These are phyloP conservation scores for Chrysotoxum bicinctum DNA, from an alignment of 2,888 invertebrate genomes.

Conservation along the genomic window DNA sequence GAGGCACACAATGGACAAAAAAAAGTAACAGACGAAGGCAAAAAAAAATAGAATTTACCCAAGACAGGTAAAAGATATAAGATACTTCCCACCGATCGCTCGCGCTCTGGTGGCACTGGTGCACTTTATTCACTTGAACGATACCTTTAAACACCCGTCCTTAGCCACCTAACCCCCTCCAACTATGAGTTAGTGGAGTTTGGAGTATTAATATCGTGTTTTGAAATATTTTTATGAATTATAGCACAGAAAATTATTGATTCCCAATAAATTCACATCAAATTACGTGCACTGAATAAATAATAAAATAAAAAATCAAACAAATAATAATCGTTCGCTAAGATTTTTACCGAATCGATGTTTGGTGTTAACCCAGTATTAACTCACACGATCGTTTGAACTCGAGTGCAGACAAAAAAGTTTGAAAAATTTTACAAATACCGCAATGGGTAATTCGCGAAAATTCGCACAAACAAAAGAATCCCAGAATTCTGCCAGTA, in stretches of 20 bases:
- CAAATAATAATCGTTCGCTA: not conserved
- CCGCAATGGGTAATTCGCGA: conserved; percentile 16
- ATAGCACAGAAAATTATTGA: conserved; percentile 56
- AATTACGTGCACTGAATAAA: conserved; percentile 54
- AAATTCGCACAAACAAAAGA: conserved; percentile 25
- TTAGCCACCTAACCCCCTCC: not conserved
- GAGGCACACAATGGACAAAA: conserved; percentile 66
- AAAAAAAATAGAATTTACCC: conserved; percentile 26
- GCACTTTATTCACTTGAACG: conserved; percentile 66
- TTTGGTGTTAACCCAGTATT: conserved; percentile 11
- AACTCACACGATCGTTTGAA: not conserved
- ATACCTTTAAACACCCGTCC: conserved; percentile 52
- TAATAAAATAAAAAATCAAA: conserved; percentile 13
- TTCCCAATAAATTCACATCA: conserved; percentile 63
- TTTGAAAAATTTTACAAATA: not conserved
- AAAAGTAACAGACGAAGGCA: conserved; percentile 27
- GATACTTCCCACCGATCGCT: conserved; percentile 66
- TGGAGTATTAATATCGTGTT: conserved; percentile 19
- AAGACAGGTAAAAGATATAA: conserved; percentile 65
- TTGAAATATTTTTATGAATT: conserved; percentile 60
- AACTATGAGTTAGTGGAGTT: conserved; percentile 6
- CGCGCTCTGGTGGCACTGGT: conserved; percentile 48
- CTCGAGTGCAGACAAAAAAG: not conserved
- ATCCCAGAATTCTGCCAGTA: conserved; percentile 4
- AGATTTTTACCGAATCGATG: not conserved